phyloP scores from a whole-genome alignment of 2,797 vertebrate species.

The Cuniculus paca region DNA sequence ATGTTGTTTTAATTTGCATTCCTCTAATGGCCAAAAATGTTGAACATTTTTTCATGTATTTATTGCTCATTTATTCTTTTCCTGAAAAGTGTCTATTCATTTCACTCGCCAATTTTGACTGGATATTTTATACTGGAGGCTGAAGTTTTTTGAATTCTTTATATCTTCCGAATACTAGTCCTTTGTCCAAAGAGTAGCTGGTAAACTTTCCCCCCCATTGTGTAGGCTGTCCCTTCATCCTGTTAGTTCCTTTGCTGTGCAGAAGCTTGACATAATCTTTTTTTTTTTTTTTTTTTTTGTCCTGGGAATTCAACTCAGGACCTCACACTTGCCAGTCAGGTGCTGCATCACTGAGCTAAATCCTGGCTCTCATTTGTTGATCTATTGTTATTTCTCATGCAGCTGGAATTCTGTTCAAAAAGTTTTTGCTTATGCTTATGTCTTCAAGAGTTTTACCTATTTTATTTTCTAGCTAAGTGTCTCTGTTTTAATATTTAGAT shows the following conservation, averaged over 20 bases:
- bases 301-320: no score
- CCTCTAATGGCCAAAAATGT: background rate
- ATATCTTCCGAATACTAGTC: background rate
- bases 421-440: background rate
- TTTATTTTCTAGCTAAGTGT: background rate
- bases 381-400: background rate
- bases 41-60: background rate
- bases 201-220: background rate
- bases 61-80: background rate
- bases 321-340: no score
- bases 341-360: no score
- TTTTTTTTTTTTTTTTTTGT: no score
- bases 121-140: background rate
- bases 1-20: background rate
- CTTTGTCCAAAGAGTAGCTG: background rate
- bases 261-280: background rate
- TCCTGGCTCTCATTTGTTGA: background rate
- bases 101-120: background rate
- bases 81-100: background rate
- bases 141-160: background rate
- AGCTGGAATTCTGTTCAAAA: background rate
- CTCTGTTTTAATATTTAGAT: background rate
- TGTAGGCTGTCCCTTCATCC: background rate
- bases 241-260: background rate
- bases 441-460: background rate